phyloP scores from a whole-genome alignment of 2,888 invertebrate species.

The Zaprionus lineosus region DNA sequence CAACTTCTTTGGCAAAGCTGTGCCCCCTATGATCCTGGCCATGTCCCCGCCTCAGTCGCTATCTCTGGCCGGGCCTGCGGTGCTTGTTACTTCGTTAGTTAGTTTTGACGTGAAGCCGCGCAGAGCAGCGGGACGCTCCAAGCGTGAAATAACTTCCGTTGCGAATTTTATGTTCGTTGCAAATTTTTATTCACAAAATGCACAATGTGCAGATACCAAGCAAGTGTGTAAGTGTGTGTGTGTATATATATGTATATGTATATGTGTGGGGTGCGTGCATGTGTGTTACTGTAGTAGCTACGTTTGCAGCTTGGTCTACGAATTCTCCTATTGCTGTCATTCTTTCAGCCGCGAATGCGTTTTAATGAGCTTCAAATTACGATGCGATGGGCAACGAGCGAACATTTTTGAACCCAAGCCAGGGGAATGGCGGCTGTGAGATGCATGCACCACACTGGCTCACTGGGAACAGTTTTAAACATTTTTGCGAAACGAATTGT shows the following conservation, averaged over 20 bases:
- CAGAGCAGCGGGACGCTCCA: constrained; percentile 38
- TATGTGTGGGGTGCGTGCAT: constrained; percentile 3
- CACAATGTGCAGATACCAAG: constrained; percentile 63
- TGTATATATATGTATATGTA: constrained; percentile 2
- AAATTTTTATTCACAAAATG: constrained; percentile 72
- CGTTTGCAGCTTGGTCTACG: constrained; percentile 42
- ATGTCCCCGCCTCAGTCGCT: neutral
- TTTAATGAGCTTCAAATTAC: constrained; percentile 75
- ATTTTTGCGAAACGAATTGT: too few relatives aligned
- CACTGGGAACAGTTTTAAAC: too few relatives aligned
- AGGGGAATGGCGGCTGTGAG: too few relatives aligned
- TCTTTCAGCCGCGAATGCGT: constrained; percentile 53
- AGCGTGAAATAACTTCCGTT: constrained; percentile 80
- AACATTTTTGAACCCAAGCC: too few relatives aligned
- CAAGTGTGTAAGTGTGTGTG: neutral
- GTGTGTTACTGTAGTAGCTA: constrained; percentile 29
- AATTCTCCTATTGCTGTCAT: constrained; percentile 35
- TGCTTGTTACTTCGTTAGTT: constrained; percentile 69
- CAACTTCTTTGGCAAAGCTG: constrained; percentile 14
- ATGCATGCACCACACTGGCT: neutral
- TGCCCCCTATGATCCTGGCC: too few relatives aligned
- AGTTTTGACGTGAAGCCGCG: constrained; percentile 59
- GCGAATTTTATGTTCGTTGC: constrained; percentile 77
- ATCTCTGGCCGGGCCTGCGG: too few relatives aligned
- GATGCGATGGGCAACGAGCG: too few relatives aligned